phyloP scores from a whole-genome alignment of 2,888 invertebrate species.

The Atethmia centrago region DNA sequence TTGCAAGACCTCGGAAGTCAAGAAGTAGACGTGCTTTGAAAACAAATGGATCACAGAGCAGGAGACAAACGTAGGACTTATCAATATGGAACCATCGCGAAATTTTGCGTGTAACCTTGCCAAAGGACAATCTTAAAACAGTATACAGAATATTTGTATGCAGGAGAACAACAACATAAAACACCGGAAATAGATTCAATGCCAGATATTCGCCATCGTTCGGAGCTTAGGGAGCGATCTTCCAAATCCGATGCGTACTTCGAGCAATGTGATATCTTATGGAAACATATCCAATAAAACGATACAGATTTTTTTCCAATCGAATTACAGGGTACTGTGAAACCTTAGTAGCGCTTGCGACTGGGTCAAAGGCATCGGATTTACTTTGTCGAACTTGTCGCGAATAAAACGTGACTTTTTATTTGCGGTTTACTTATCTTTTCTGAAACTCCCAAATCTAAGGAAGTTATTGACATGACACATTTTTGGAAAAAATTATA shows the following conservation, averaged over 20 bases:
- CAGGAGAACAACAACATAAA: constrained; percentile 47
- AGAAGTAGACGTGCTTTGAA: constrained; percentile 61
- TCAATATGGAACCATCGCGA: constrained; percentile 33
- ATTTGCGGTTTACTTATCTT: not conserved
- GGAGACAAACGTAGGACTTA: constrained; percentile 60
- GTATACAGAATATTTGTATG: constrained; percentile 6
- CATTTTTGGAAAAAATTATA: not conserved
- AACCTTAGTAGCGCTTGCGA: constrained; percentile 72
- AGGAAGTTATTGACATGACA: too few relatives aligned
- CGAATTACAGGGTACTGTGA: constrained; percentile 79
- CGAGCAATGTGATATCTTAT: constrained; percentile 56
- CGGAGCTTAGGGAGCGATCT: constrained; percentile 42
- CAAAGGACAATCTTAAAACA: constrained; percentile 32
- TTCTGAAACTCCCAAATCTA: constrained; percentile 9
- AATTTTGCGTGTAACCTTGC: constrained; percentile 42
- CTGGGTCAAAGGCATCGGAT: constrained; percentile 78
- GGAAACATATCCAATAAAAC: constrained; percentile 61
- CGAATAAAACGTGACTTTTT: constrained; percentile 30
- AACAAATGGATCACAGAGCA: constrained; percentile 60
- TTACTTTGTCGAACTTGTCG: constrained; percentile 64
- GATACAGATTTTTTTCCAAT: constrained; percentile 75
- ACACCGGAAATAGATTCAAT: constrained; percentile 38
- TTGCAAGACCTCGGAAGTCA: constrained; percentile 67
- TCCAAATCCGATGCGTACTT: constrained; percentile 26
- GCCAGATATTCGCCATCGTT: constrained; percentile 36